Evolutionary conservation across 2,797 vertebrate species (phyloP).

Genomic region (Karalla daura): DNA sequence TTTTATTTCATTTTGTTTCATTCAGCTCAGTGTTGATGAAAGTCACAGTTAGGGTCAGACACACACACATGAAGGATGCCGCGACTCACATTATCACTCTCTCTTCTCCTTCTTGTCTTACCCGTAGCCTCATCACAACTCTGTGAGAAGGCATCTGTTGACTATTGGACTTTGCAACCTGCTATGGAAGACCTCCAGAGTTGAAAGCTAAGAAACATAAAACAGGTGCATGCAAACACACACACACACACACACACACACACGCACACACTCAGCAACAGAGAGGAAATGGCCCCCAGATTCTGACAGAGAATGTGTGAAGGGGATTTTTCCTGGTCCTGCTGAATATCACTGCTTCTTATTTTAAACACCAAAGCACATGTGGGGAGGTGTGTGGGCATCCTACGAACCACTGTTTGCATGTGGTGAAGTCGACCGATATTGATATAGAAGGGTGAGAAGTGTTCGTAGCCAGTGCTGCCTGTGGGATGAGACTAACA

Average conservation of each 20-base stretch:
- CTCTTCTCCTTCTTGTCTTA: not conserved
- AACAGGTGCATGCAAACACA: constrained; percentile 72
- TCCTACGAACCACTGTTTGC: constrained; percentile 41
- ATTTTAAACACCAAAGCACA: constrained; percentile 68
- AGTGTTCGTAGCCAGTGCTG: constrained; percentile 6
- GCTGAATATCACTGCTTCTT: constrained; percentile 71
- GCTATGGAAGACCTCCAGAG: constrained; percentile 67
- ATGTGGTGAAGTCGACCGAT: constrained; percentile 26
- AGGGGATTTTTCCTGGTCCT: constrained; percentile 56
- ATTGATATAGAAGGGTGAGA: constrained; percentile 24
- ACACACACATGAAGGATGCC: not conserved
- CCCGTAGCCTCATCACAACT: constrained; percentile 25
- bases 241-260: constrained; percentile 22
- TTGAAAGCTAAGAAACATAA: constrained; percentile 69
- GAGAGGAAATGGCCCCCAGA: constrained; percentile 60
- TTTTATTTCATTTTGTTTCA: too few relatives aligned
- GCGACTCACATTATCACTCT: not conserved
- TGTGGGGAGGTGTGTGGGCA: constrained; percentile 68
- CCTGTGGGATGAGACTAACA: not conserved
- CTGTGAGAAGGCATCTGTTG: constrained; percentile 46
- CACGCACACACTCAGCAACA: not conserved
- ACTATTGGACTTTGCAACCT: constrained; percentile 54
- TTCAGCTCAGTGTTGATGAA: not conserved
- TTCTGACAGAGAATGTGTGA: constrained; percentile 62
- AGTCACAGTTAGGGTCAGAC: not conserved